Percentiles rank a stretch among this genome's conserved stretches.
These are phyloP conservation scores for Umimayanthus kanabou DNA, from an alignment of 92 coral and sea anemone species.

Conservation along the genomic window DNA sequence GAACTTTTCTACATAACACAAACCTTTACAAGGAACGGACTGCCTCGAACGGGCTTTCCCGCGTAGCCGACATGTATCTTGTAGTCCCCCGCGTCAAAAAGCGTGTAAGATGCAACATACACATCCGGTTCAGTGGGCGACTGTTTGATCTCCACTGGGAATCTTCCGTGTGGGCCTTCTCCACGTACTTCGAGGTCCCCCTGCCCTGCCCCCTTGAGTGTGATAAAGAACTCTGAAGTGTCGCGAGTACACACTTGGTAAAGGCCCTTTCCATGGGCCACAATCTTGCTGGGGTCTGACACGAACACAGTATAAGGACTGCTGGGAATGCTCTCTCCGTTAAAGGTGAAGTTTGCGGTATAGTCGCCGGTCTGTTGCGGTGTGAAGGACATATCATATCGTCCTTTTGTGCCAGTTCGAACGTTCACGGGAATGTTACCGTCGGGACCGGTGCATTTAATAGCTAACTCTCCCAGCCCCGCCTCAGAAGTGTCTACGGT, in stretches of 20 bases:
- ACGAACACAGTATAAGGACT: conserved; percentile 80
- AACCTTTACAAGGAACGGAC: conserved; percentile 90
- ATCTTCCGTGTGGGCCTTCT: conserved; percentile 89
- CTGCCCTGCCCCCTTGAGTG: conserved; percentile 87
- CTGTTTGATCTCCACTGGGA: conserved; percentile 78
- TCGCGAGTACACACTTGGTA: conserved; percentile 52
- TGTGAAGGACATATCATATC: conserved; percentile 75
- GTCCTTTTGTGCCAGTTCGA: conserved; percentile 61
- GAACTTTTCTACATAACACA: neutral
- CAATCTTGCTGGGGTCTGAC: conserved; percentile 79
- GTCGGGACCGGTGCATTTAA: conserved; percentile 84
- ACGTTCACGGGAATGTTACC: conserved; percentile 91
- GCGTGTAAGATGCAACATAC: conserved; percentile 82
- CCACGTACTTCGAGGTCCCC: conserved; percentile 88
- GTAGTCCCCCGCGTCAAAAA: conserved; percentile 83
- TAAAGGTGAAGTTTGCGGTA: conserved; percentile 73
- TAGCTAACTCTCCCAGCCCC: conserved; percentile 90
- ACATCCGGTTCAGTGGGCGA: conserved; percentile 81
- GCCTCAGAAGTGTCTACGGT: conserved; percentile 96
- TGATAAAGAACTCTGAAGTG: conserved; percentile 72
- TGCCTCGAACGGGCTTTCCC: conserved; percentile 82
- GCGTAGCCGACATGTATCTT: conserved; percentile 85
- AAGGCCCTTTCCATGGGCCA: conserved; percentile 90
- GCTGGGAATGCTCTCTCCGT: conserved; percentile 86
- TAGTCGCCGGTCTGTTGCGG: conserved; percentile 89